Evolutionary conservation across 1,140 invertebrate species (phyloP), one percentile per base, ranked within the genome.

Genomic region (Pinna nobilis): DNA sequence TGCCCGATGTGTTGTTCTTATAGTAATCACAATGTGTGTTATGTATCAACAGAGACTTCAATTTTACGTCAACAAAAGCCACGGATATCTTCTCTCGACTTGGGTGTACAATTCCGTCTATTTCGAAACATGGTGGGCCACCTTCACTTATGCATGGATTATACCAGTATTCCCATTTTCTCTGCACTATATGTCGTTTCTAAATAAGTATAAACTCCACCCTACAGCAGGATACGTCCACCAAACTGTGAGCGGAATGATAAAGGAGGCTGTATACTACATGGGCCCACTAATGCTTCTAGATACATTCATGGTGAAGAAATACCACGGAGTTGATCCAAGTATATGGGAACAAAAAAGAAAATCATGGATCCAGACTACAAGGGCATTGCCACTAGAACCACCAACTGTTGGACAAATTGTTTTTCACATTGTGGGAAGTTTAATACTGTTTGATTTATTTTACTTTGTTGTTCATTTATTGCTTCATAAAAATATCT

Each of bases 281-380:
- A 68, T 80, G 50, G 57, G 50, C 0, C 84, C 85, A 3, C 74
- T 87, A 15, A 80, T 82, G 59, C 18, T 81, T 0, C 44, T 85
- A 32, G 85, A 87, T 57, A 82, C 83, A 9, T 74, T 87, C 47
- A 83, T 81, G 37, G 78, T 85, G 4, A 87, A 87, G 59, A 80
- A 80, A 55, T 86, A 85, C 60, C 28, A 35, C 5, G 82, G 78
- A 2, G 80, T 82, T 1, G 69, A 81, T 37, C 76, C 78, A 11
- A 37, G 28, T 4, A 41, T 81, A n/a, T 82, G 77, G 81, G 63
- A 18, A 9, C 50, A 60, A 53, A 84, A 78, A 44, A 50, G 71
- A 15, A 39, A 68, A 18, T 30, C 60, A 13, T 78, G 70, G 67
- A 78, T 86, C n/a, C 84, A 86, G 70, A 73, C 63, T 0, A 82